These are phyloP conservation scores for Indicator indicator DNA, from an alignment of 2,113 vertebrate species.

Conservation along the genomic window DNA sequence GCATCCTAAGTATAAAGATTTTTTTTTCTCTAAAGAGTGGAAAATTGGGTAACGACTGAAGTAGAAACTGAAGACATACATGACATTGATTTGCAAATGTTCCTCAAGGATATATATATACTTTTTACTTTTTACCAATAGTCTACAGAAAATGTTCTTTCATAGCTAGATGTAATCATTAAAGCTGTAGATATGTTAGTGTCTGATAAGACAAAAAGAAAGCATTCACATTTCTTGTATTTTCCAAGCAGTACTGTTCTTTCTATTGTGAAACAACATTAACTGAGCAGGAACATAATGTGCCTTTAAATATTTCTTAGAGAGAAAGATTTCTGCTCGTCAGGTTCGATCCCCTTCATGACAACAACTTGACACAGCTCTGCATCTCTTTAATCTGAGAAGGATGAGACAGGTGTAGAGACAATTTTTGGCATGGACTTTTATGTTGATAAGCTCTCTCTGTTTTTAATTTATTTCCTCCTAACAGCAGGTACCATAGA, in stretches of 20 bases:
- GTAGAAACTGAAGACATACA: background rate
- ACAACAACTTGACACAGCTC: background rate
- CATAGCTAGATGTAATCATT: background rate
- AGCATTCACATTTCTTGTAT: background rate
- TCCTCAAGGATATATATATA: background rate
- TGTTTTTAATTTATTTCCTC: conserved; percentile 31
- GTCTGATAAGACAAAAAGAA: background rate
- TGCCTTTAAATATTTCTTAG: background rate
- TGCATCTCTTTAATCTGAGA: background rate
- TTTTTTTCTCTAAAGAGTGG: background rate
- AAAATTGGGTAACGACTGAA: background rate
- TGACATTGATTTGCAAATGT: background rate
- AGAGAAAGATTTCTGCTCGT: background rate
- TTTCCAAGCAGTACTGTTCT: background rate
- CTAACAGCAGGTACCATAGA: background rate
- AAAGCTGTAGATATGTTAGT: background rate
- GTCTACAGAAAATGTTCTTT: background rate
- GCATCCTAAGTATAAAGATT: background rate
- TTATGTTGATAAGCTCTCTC: background rate
- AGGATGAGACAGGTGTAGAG: background rate
- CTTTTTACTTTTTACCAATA: background rate
- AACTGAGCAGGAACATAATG: background rate
- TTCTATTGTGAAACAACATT: background rate
- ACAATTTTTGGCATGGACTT: background rate
- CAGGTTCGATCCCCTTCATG: background rate